These are phyloP conservation scores for Platyscapa corneri DNA, from an alignment of 1,140 invertebrate species.

Conservation along the genomic window DNA sequence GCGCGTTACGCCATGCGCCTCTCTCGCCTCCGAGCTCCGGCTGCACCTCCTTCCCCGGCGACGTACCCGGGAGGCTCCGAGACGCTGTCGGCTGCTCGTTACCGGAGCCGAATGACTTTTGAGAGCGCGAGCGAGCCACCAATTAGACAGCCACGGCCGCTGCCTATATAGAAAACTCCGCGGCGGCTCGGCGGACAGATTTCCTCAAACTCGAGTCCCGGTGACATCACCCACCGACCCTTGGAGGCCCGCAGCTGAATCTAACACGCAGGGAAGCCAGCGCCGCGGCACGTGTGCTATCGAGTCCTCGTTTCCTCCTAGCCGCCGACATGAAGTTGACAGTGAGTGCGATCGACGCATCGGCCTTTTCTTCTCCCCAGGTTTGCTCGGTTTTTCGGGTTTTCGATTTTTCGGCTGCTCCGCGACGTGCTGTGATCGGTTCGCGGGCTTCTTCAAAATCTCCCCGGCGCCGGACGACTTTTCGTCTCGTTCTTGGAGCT, in stretches of 20 bases:
- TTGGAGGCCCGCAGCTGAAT: background rate
- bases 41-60: background rate
- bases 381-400: background rate
- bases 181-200: constrained; percentile 57
- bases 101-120: constrained; percentile 63
- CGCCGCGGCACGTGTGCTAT: background rate
- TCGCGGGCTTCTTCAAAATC: too few species aligned
- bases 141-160: constrained; percentile 44
- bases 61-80: constrained; percentile 37
- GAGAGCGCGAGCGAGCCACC: constrained; percentile 27
- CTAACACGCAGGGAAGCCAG: background rate
- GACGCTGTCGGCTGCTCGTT: constrained; percentile 52
- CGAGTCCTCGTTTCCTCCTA: background rate
- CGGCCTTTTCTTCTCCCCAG: too few species aligned
- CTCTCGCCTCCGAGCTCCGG: background rate
- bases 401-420: too few species aligned
- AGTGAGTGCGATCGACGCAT: constrained; percentile 51
- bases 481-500: too few species aligned
- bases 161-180: constrained; percentile 66
- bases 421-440: too few species aligned
- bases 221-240: constrained; percentile 52
- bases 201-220: constrained; percentile 59
- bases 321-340: constrained; percentile 33
- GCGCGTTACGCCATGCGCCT: constrained; percentile 26
- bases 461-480: too few species aligned